Percentiles rank a stretch among this genome's conserved stretches.
phyloP scores from a whole-genome alignment of 2,113 vertebrate genomes.

The Pipa parva region DNA sequence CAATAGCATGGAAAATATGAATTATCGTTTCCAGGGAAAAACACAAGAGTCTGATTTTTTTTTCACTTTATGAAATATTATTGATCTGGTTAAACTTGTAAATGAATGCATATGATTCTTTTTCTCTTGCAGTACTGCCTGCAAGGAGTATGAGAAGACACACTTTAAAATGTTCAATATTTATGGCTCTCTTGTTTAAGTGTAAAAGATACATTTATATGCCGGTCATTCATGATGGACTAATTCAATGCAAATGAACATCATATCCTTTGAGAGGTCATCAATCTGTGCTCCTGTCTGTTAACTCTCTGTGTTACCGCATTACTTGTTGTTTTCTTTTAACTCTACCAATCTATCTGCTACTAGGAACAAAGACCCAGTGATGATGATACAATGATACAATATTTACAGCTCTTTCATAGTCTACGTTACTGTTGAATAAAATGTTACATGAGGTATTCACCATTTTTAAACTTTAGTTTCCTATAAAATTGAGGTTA shows the following conservation, averaged over 20 bases:
- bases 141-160: constrained; percentile 48
- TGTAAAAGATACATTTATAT: constrained; percentile 48
- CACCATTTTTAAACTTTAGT: no score
- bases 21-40: not conserved
- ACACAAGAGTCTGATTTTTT: constrained; percentile 39
- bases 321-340: no score
- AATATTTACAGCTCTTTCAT: no score
- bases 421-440: no score
- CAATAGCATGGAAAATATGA: constrained; percentile 5
- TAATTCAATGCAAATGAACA: constrained; percentile 34
- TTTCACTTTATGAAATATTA: constrained; percentile 49
- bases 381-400: no score
- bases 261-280: not conserved
- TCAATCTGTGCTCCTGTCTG: not conserved
- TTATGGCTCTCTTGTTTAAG: constrained; percentile 53
- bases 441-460: no score
- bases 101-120: constrained; percentile 46
- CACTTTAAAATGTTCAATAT: constrained; percentile 62
- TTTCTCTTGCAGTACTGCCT: constrained; percentile 40
- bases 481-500: no score
- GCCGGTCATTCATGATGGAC: constrained; percentile 32
- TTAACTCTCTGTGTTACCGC: not conserved
- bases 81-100: constrained; percentile 49
- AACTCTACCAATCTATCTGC: no score
- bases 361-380: no score